phyloP scores from a whole-genome alignment of 2,797 vertebrate species.

The Pipistrellus nathusii region DNA sequence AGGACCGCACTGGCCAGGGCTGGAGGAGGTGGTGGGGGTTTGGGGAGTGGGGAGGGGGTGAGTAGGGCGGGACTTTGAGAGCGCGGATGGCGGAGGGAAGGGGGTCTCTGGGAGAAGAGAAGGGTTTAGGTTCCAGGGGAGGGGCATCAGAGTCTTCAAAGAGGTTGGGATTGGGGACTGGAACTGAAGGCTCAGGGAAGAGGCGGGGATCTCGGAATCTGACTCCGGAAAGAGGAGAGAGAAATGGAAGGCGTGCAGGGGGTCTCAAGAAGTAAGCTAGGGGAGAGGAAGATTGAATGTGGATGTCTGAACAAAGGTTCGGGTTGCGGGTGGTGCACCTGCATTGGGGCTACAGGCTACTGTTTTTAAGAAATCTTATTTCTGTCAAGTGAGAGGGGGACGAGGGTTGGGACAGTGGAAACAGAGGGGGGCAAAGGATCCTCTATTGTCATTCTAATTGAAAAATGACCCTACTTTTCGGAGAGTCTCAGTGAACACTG shows the following conservation, averaged over 20 bases:
- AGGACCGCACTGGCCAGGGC: constrained; percentile 54
- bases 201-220: constrained; percentile 18
- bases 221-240: not conserved
- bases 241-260: constrained; percentile 16
- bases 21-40: not conserved
- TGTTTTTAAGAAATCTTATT: constrained; percentile 8
- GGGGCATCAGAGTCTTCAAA: not conserved
- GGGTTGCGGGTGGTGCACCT: constrained; percentile 10
- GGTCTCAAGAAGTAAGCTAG: constrained; percentile 44
- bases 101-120: constrained; percentile 48
- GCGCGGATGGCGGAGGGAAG: not conserved
- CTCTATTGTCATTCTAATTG: constrained; percentile 22
- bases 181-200: not conserved
- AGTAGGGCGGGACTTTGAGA: constrained; percentile 8
- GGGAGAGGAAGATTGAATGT: not conserved
- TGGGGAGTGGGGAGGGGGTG: not conserved
- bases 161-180: not conserved
- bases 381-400: constrained; percentile 41
- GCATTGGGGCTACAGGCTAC: not conserved
- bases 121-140: not conserved
- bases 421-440: not conserved
- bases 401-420: not conserved
- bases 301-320: constrained; percentile 26
- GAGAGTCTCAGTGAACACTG: constrained; percentile 56
- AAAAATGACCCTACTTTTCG: constrained; percentile 57